Percentiles rank a stretch among this genome's conserved stretches.
These are phyloP conservation scores for Columba janthina DNA, from an alignment of 2,113 vertebrate species.

Conservation along the genomic window DNA sequence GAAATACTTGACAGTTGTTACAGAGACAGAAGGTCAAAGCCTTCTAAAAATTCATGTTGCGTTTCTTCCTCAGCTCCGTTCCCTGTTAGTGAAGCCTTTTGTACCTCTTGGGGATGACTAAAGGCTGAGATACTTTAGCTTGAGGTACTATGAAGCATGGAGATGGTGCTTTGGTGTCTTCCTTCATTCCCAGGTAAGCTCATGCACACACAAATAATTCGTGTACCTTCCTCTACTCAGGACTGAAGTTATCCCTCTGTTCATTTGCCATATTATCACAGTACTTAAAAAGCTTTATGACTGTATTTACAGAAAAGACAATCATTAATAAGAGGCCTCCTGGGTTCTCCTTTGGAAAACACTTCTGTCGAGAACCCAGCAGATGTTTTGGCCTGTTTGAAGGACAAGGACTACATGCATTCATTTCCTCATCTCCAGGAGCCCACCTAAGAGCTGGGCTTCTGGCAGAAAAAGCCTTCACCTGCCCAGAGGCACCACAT, in stretches of 20 bases:
- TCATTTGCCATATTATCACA: not conserved
- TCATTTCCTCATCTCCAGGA: not conserved
- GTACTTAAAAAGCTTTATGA: not conserved
- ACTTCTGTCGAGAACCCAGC: not conserved
- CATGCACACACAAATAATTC: not conserved
- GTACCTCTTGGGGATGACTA: not conserved
- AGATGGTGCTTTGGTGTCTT: not conserved
- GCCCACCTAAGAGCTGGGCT: not conserved
- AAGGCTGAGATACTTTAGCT: not conserved
- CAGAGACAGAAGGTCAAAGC: not conserved
- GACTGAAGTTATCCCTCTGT: not conserved
- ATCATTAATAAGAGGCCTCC: not conserved
- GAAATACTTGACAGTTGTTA: not conserved
- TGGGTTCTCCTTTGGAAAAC: not conserved
- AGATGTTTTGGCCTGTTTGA: not conserved
- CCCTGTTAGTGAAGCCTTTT: not conserved
- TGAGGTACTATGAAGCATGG: not conserved
- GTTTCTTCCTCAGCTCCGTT: not conserved
- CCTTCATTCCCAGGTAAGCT: not conserved
- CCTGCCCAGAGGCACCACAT: not conserved
- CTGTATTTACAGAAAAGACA: not conserved
- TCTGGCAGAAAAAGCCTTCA: not conserved
- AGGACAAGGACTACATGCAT: not conserved
- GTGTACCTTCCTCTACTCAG: not conserved
- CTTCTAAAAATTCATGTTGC: not conserved